Evolutionary conservation across 2,113 vertebrate species (phyloP), one percentile per base, ranked within the genome.

Genomic region (Scomber colias): DNA sequence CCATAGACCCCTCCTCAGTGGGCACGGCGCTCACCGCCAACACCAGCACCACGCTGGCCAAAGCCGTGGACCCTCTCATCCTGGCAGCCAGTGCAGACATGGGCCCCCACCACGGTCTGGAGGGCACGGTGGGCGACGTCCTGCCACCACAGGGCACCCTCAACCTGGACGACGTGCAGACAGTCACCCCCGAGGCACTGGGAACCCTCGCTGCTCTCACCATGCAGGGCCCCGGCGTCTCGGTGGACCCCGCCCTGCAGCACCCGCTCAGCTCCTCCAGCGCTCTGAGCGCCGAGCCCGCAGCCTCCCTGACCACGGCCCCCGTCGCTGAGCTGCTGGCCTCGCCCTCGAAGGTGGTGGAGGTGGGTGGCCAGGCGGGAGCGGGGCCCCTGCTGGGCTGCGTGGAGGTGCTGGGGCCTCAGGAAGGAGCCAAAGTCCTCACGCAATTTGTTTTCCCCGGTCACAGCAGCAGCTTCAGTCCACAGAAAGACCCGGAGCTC

Each of bases 1-100:
- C 97, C 0, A 96, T 99, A 0, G 98, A 99, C 13, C 96, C 97
- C 0, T 92, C 96, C 46, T 96, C 97, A 0, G 96, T 96, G 30
- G 93, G 95, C 27, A 90, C 96, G 0, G 90, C 96, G 0, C 95
- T 98, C 0, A 93, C 94, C 14, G 89, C 96, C 2, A 81, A 91
- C 3, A 87, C 54, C 9, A 90, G 10, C 82, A 91, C 53, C 63
- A 88, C 96, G 3, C 54, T 97, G n/a, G 93, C 94, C 66, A 96
- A 97, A 55, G 73, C 95, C 0, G 94, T 95, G 3, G 97, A 98
- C 85, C 97, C 98, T 0, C 94, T 99, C 30, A 96, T 98, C 35
- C 90, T 98, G 79, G 95, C 97, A 71, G 86, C 96, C 0, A 92
- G 95, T 49, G 86, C 90, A 0, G 97, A 97, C 60, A 93, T 97